Base-by-base conservation (phyloP, 2,888 invertebrate species). In the Agelastica alni region DNA sequence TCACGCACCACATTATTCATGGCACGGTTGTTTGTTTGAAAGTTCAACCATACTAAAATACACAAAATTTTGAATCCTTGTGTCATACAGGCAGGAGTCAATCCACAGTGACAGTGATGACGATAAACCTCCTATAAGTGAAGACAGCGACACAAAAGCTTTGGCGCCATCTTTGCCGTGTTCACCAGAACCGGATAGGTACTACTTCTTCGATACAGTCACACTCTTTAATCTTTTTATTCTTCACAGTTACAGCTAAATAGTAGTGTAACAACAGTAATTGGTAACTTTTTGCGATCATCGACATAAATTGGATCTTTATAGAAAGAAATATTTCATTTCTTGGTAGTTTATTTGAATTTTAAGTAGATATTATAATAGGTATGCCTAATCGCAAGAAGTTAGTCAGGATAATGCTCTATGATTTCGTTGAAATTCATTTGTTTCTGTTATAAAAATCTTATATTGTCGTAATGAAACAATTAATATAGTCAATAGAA, bases 151-250 rank as follows among this genome's bases (percentile, higher is more conserved):
- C 53, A 73, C 67, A 45, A 74, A 72, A 63, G 66, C 69, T 46
- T 49, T 69, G 59, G 68, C 67, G 45, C 59, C 68, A 41, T 63
- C 72, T 57, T 61, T 72, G 59, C 70, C 71, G 51, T 70, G 67
- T 57, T 69, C 72, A 42, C 65, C 71, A 57, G 70, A 73, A 62
- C 59, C 65, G 63, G 71, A 72, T 67, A 75, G 75, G 74, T 75
- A 75, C 59, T 51, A 37, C 36, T 26, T 46, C 18, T 51, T 41
- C 37, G 51, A 36, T 56, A 39, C 51, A 42, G 22, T 48, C 37
- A 48, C 37, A 51, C 43, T 41, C 43, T 53, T 39, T 32, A 26
- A 36, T 10, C 4, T 37, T 36, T 53, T 36, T 26, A 39, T 28
- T 20, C 12, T 34, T 41, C 44, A 42, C 41, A n/a, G 18, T 22